These are phyloP conservation scores for Dicyrtomina minuta DNA, from an alignment of 2,888 invertebrate species.

Conservation along the genomic window DNA sequence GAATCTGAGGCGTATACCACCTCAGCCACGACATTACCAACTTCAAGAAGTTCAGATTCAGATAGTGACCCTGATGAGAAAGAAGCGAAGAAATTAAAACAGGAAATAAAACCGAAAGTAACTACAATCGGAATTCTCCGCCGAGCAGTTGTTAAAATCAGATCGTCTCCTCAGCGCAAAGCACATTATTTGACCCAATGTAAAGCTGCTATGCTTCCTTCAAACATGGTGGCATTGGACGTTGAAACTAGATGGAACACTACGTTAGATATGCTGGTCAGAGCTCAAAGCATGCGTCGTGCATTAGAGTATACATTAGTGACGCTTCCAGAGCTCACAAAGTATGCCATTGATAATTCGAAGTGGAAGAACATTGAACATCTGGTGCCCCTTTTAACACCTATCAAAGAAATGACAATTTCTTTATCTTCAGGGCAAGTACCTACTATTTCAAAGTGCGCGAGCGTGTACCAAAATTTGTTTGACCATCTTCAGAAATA, in stretches of 20 bases:
- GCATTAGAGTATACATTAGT: background rate
- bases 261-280: background rate
- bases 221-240: background rate
- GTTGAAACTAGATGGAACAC: background rate
- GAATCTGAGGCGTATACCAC: no score
- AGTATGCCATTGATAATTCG: background rate
- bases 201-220: background rate
- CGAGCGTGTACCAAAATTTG: background rate
- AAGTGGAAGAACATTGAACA: background rate
- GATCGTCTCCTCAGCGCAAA: background rate
- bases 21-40: background rate
- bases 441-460: background rate
- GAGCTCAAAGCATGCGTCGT: background rate
- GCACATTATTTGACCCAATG: background rate
- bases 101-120: background rate
- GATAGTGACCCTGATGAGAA: background rate
- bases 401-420: background rate
- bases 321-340: background rate
- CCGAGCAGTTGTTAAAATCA: background rate
- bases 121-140: background rate
- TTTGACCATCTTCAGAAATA: background rate
- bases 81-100: background rate
- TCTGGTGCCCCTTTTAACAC: background rate
- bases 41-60: background rate
- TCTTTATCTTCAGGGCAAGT: background rate